phyloP scores from a whole-genome alignment of 2,888 invertebrate species.

The Eumacrocentrus americanus region DNA sequence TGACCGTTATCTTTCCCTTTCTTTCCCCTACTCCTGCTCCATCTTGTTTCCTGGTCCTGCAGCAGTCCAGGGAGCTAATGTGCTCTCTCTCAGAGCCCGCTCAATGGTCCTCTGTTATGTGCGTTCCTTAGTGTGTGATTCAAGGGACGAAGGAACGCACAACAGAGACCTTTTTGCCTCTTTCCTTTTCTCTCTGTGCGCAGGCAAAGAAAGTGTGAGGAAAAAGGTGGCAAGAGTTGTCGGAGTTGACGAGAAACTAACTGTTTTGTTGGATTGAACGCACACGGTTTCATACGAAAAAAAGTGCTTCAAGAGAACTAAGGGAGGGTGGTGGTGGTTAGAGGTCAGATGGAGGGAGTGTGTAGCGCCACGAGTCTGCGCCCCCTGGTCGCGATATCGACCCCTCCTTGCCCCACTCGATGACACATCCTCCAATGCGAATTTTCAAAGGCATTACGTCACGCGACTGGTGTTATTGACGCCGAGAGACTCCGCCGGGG shows the following conservation, averaged over 20 bases:
- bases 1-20: constrained; percentile 32
- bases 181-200: too few relatives aligned
- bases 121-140: too few relatives aligned
- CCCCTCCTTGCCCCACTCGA: constrained; percentile 51
- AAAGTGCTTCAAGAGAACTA: neutral
- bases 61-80: too few relatives aligned
- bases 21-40: constrained; percentile 11
- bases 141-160: too few relatives aligned
- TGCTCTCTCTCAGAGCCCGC: too few relatives aligned
- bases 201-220: too few relatives aligned
- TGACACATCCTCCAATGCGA: constrained; percentile 59
- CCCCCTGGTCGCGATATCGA: constrained; percentile 43
- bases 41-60: constrained; percentile 7
- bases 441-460: constrained; percentile 56
- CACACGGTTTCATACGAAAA: neutral
- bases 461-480: constrained; percentile 39
- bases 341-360: too few relatives aligned
- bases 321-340: too few relatives aligned
- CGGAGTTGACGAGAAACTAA: constrained; percentile 12
- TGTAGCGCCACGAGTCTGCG: constrained; percentile 33
- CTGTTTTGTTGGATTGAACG: constrained; percentile 16
- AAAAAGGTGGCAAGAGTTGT: neutral
- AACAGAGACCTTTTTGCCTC: too few relatives aligned
- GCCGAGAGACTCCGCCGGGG: constrained; percentile 24
- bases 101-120: too few relatives aligned